Base-by-base conservation (phyloP, 2,888 invertebrate genomes). In the Erebia ligea region DNA sequence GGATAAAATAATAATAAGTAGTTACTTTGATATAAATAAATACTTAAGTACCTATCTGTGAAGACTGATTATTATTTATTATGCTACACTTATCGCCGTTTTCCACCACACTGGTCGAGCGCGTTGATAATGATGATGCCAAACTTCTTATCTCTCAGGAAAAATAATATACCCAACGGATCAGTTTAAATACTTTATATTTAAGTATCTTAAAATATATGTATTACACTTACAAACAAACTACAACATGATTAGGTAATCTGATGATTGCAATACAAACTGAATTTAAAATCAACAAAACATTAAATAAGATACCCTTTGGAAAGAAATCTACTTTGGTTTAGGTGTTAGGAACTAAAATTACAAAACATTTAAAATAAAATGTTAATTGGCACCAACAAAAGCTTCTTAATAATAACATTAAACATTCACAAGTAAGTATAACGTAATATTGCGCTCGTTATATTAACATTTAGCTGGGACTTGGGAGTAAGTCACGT, bases 281-380 rank as follows among this genome's bases (percentile, higher is more conserved):
- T 68, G 75, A 78, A 70, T 70, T 80, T 76, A 78, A 80, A 79
- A 76, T 77, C 70, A 80, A 78, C 77, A 78, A 78, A 76, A 74
- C 64, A 59, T 64, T 58, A 72, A 59, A 21, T 59, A 45, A 54
- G 68, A 74, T 72, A 75, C 42, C 25, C 78, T 78, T 79, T 79
- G 79, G 76, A 76, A 67, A 72, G 68, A 73, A 40, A 52, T 54
- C 75, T 80, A 82, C 79, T 84, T 84, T 84, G 84, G 84, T 78
- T 79, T 73, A 34, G 34, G 34, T 34, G 69, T 73, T 81, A 83
- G 84, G 84, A 84, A 85, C 84, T 75, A 78, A 81, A 77, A 73
- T 62, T 63, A 54, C 34, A 40, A 52, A 64, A 64, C 19, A 17
- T 42, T 61, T 69, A 70, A 42, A 71, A 69, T 54, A 69, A 71